Conservation (phyloP, 2,888 invertebrate species). For the Clusia tigrina region DNA sequence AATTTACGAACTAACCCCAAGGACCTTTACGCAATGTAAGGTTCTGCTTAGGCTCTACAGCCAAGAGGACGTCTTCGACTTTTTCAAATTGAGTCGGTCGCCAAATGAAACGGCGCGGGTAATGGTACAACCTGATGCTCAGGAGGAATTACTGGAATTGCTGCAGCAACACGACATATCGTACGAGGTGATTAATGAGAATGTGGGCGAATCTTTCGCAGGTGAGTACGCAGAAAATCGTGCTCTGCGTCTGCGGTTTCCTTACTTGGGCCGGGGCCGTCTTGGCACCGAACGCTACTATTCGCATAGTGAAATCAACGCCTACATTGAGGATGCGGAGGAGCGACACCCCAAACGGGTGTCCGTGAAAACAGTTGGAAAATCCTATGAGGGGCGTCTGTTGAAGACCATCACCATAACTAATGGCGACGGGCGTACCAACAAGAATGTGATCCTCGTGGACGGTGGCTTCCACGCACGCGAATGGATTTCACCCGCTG, state of each 20-base stretch:
- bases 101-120: constrained; percentile 43
- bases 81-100: constrained; percentile 42
- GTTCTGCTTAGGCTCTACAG: constrained; percentile 40
- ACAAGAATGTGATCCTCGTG: constrained; percentile 67
- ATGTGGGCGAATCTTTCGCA: constrained; percentile 48
- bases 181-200: constrained; percentile 40
- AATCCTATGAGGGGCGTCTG: constrained; percentile 68
- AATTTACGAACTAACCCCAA: constrained; percentile 49
- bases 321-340: constrained; percentile 66
- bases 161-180: constrained; percentile 35
- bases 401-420: constrained; percentile 72
- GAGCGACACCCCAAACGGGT: constrained; percentile 66
- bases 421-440: constrained; percentile 62
- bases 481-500: constrained; percentile 74
- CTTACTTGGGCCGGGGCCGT: constrained; percentile 47
- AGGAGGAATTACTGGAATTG: constrained; percentile 39
- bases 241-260: constrained; percentile 35
- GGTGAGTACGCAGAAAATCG: constrained; percentile 43
- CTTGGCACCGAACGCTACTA: constrained; percentile 52
- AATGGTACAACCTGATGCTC: constrained; percentile 47
- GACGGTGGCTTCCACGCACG: constrained; percentile 72
- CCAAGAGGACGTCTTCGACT: constrained; percentile 46
- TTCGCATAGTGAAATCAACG: constrained; percentile 64
- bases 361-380: constrained; percentile 68
- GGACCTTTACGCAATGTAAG: constrained; percentile 35